Conservation (phyloP, 1,140 invertebrate species). For the Gryon sp. region DNA sequence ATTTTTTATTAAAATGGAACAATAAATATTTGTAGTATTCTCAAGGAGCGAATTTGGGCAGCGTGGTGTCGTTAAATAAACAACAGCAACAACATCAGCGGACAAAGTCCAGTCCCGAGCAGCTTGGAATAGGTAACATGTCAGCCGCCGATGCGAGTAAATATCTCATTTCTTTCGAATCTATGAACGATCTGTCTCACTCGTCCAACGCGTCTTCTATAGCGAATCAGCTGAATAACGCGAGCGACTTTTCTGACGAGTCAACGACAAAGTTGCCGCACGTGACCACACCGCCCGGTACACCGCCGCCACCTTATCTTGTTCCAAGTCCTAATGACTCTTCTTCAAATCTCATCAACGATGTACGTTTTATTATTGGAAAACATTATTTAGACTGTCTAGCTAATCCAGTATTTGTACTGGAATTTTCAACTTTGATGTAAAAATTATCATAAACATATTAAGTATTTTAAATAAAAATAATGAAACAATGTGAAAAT, state of each 20-base stretch:
- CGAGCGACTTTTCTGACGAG: constrained; percentile 66
- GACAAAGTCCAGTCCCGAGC: constrained; percentile 86
- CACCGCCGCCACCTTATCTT: constrained; percentile 91
- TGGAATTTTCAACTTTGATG: too few species aligned
- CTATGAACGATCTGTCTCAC: constrained; percentile 81
- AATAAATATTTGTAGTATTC: constrained; percentile 75
- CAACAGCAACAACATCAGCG: constrained; percentile 80
- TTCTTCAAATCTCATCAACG: constrained; percentile 71
- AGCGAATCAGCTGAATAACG: constrained; percentile 40
- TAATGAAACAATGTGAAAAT: too few species aligned
- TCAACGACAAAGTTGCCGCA: constrained; percentile 64
- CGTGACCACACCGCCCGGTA: constrained; percentile 87
- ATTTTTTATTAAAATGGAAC: too few species aligned
- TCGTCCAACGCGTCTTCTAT: constrained; percentile 26
- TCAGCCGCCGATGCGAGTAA: constrained; percentile 78
- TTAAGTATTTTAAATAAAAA: background rate
- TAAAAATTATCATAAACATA: too few species aligned
- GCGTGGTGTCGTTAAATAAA: constrained; percentile 74
- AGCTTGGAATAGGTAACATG: constrained; percentile 78
- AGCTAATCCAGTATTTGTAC: too few species aligned
- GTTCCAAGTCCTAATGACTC: constrained; percentile 73
- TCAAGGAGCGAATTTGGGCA: constrained; percentile 73
- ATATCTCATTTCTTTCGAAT: constrained; percentile 82
- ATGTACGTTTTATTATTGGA: constrained; percentile 67
- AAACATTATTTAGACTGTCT: too few species aligned